These are phyloP conservation scores for Hirtodrosophila trivittata DNA, from an alignment of 2,888 invertebrate genomes.

Conservation along the genomic window DNA sequence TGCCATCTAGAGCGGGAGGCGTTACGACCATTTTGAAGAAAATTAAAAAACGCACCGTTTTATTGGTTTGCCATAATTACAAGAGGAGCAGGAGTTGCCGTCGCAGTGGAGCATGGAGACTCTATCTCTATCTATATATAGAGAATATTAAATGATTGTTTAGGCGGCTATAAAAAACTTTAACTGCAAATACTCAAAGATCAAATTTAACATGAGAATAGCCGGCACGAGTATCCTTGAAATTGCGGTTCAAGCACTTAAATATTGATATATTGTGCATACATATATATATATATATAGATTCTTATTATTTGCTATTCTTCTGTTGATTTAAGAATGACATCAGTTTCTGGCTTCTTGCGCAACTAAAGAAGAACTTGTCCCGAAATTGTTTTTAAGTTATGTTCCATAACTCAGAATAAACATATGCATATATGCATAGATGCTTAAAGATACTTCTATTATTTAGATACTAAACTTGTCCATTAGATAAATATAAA, in stretches of 20 bases:
- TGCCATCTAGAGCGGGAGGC: slow-evolving; percentile 56
- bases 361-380: not conserved
- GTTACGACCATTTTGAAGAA: slow-evolving; percentile 53
- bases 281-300: too few relatives aligned
- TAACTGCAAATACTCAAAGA: slow-evolving; percentile 9
- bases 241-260: not conserved
- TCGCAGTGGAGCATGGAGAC: too few relatives aligned
- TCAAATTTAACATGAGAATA: too few relatives aligned
- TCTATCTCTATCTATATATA: slow-evolving; percentile 34
- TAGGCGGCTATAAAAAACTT: slow-evolving; percentile 38
- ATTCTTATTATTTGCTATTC: too few relatives aligned
- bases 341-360: not conserved
- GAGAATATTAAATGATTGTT: slow-evolving; percentile 22
- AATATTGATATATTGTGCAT: too few relatives aligned
- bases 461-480: too few relatives aligned
- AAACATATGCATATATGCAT: too few relatives aligned
- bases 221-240: slow-evolving; percentile 33
- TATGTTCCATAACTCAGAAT: too few relatives aligned
- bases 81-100: not conserved
- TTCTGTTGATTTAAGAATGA: not conserved
- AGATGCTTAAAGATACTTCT: too few relatives aligned
- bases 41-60: slow-evolving; percentile 61
- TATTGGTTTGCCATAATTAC: slow-evolving; percentile 28
- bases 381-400: too few relatives aligned
- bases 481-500: slow-evolving; percentile 7